Evolutionary conservation across 1,140 invertebrate species (phyloP).

Genomic region (Halyomorpha halys): DNA sequence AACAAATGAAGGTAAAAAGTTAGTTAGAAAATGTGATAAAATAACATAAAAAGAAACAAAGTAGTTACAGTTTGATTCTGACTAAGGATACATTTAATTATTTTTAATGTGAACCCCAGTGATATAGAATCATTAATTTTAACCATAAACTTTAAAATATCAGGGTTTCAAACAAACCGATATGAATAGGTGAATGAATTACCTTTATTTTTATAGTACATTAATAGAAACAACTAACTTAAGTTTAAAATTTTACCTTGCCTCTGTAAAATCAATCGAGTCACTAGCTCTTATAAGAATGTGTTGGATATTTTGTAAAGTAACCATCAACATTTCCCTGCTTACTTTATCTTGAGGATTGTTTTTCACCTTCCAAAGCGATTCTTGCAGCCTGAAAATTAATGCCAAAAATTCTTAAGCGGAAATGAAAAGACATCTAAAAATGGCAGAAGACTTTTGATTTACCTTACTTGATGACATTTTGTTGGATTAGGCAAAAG

Average conservation of each 20-base stretch:
- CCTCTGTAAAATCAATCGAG: conserved; percentile 45
- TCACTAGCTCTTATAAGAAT: conserved; percentile 67
- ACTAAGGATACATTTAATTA: too few relatives aligned
- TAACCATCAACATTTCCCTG: conserved; percentile 75
- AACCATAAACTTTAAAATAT: too few relatives aligned
- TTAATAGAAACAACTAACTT: not conserved
- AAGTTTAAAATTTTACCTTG: conserved; percentile 18
- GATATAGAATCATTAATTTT: too few relatives aligned
- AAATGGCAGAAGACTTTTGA: not conserved
- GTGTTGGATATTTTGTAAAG: conserved; percentile 73
- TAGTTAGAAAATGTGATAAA: not conserved
- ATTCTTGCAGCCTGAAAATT: conserved; percentile 44
- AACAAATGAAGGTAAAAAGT: conserved; percentile 18
- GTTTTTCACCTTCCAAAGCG: conserved; percentile 52
- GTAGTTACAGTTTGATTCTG: too few relatives aligned
- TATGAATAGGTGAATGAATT: not conserved
- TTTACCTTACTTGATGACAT: conserved; percentile 50
- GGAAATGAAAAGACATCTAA: conserved; percentile 5
- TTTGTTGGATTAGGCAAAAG: conserved; percentile 37
- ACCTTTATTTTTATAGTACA: not conserved
- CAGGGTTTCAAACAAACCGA: too few relatives aligned
- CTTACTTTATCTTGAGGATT: conserved; percentile 49
- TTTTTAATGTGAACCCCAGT: too few relatives aligned
- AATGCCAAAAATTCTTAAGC: not conserved
- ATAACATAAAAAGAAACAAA: too few relatives aligned